Evolutionary conservation across 2,113 vertebrate genomes (phyloP).

Genomic region (Periophthalmus modestus): DNA sequence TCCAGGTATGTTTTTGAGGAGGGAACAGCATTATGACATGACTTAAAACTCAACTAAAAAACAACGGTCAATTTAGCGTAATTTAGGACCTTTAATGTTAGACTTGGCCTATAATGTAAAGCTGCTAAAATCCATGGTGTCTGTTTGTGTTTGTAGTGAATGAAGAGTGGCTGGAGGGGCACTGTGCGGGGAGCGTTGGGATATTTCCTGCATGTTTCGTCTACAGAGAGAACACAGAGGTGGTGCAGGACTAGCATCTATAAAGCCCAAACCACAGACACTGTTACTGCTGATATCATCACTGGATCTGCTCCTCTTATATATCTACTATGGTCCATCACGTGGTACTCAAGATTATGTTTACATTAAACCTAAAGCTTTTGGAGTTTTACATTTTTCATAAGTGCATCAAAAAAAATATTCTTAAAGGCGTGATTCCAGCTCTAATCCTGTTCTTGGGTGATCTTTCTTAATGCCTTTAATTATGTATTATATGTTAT

Average conservation of each 20-base stretch:
- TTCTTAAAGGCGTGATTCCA: not conserved
- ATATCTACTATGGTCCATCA: not conserved
- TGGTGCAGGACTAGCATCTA: accelerated
- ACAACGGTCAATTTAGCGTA: no score
- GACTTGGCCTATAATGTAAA: not conserved
- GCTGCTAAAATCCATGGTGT: not conserved
- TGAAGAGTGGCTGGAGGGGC: conserved; percentile 88
- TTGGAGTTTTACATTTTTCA: not conserved
- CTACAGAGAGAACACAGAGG: conserved; percentile 55
- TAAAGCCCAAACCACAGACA: not conserved
- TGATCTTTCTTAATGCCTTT: not conserved
- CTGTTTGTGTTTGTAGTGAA: conserved; percentile 77
- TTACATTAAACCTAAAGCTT: not conserved
- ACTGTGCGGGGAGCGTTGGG: conserved; percentile 78
- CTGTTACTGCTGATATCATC: not conserved
- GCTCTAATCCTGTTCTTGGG: not conserved
- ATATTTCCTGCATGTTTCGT: conserved; percentile 90
- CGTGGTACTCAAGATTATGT: not conserved
- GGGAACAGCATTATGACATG: no score
- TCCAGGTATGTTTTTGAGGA: no score
- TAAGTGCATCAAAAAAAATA: no score
- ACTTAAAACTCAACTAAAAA: no score
- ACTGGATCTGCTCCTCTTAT: not conserved
- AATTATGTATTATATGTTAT: not conserved
- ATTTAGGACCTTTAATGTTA: not conserved